Base-by-base conservation (phyloP, 2,888 invertebrate genomes). In the Abrostola tripartita region DNA sequence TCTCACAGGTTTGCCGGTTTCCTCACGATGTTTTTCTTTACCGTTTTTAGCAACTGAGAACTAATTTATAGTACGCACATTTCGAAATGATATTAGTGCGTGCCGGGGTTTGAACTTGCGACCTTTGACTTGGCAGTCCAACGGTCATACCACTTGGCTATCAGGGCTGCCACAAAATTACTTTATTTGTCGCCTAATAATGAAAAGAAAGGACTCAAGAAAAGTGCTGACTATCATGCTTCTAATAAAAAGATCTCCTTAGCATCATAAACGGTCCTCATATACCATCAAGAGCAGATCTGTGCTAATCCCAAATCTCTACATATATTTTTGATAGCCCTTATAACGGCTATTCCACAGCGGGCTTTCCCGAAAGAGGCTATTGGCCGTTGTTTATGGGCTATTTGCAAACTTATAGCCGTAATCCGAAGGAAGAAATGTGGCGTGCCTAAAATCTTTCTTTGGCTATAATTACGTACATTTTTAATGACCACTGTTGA, bases 361-460 rank as follows among this genome's bases (percentile, higher is more conserved):
- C 47, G 58, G 66, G 52, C 70, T 76, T 75, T 71, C 54, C 71
- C 76, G 64, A 74, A 85, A 88, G 71, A 74, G 81, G 77, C 82
- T 72, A 81, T 85, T 61, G 64, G 62, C 68, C 40, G 71, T 57
- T 63, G 69, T 86, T 88, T 86, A 88, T 81, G 74, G 68, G 57
- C 63, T 65, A 59, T 70, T 78, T 58, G 60, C 63, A 38, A 62
- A 68, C 61, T 70, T 74, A 74, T 71, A 44, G 58, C 44, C 47
- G 52, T 62, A 60, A 52, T 55, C 14, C 36, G 65, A 75, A 76
- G 74, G 71, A 51, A 67, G 51, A 0, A 49, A 51, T 36, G 51
- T 69, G 51, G 62, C 76, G 68, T 71, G 71, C 37, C 56, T 52
- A 53, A 64, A 70, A 67, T 52, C 52, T 72, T 69, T 69, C 52